These are phyloP conservation scores for Cerceris ruficornis DNA, from an alignment of 2,888 invertebrate species.

Conservation along the genomic window DNA sequence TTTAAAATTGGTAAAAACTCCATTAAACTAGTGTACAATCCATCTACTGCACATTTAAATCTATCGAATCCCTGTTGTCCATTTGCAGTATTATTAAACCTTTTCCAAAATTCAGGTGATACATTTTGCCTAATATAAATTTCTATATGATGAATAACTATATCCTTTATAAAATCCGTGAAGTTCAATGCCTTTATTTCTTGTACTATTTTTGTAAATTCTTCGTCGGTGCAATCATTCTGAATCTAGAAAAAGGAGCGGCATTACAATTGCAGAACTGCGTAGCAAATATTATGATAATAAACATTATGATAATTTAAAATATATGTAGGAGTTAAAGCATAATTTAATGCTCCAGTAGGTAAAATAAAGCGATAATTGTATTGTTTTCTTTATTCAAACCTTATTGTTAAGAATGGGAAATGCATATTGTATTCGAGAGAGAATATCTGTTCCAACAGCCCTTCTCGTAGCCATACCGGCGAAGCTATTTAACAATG, in stretches of 20 bases:
- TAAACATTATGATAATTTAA: slow-evolving; percentile 13
- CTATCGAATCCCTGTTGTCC: slow-evolving; percentile 85
- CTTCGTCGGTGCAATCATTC: slow-evolving; percentile 75
- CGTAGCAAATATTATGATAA: slow-evolving; percentile 17
- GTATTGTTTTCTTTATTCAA: slow-evolving; percentile 5
- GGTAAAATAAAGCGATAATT: neutral
- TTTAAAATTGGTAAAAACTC: slow-evolving; percentile 84
- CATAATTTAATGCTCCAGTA: neutral
- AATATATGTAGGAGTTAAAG: slow-evolving; percentile 13
- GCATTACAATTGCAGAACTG: slow-evolving; percentile 32
- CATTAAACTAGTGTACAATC: slow-evolving; percentile 84
- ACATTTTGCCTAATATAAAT: slow-evolving; percentile 85
- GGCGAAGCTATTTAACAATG: no score
- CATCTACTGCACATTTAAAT: slow-evolving; percentile 87
- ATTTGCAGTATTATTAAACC: slow-evolving; percentile 83
- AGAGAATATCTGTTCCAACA: slow-evolving; percentile 31
- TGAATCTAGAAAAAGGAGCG: slow-evolving; percentile 59
- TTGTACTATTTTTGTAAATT: slow-evolving; percentile 76
- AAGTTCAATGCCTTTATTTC: slow-evolving; percentile 77
- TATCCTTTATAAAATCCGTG: slow-evolving; percentile 77
- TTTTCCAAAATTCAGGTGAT: slow-evolving; percentile 87
- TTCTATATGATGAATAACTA: slow-evolving; percentile 83
- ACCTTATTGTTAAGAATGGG: slow-evolving; percentile 73
- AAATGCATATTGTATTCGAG: slow-evolving; percentile 68
- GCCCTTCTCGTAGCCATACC: slow-evolving; percentile 30